Percentiles rank a stretch among this genome's conserved stretches.
Conservation (phyloP, 2,113 vertebrate genomes). For the Phyllostomus hastatus region DNA sequence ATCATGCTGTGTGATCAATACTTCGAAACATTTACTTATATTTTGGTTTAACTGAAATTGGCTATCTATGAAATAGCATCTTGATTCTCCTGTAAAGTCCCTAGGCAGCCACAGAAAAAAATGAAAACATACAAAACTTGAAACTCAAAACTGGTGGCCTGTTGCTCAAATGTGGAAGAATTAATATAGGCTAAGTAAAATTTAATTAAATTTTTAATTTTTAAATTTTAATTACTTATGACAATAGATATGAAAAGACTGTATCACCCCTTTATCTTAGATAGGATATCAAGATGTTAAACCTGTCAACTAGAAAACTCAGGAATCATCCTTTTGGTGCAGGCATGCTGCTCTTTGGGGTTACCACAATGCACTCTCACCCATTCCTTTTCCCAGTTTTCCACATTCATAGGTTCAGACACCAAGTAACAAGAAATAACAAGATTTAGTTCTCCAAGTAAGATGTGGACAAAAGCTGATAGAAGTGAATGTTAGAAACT, state of each 20-base stretch:
- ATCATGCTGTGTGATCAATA: not conserved
- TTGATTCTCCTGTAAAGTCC: not conserved
- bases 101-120: not conserved
- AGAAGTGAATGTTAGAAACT: not conserved
- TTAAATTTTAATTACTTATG: not conserved
- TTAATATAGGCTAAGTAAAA: not conserved
- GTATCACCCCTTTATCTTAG: not conserved
- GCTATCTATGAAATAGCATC: not conserved
- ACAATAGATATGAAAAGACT: not conserved
- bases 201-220: not conserved
- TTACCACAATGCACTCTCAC: not conserved
- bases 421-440: not conserved
- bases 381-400: not conserved
- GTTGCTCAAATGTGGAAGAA: not conserved
- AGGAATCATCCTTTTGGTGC: not conserved
- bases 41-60: not conserved
- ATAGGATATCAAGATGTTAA: not conserved
- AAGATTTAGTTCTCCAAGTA: not conserved
- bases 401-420: not conserved
- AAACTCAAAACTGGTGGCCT: not conserved
- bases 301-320: not conserved
- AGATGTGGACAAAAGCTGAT: not conserved
- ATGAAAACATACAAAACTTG: not conserved
- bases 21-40: slow-evolving; percentile 16
- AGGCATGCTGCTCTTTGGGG: not conserved